Base-by-base conservation (phyloP, 2,888 invertebrate species). In the Metalampra italica region DNA sequence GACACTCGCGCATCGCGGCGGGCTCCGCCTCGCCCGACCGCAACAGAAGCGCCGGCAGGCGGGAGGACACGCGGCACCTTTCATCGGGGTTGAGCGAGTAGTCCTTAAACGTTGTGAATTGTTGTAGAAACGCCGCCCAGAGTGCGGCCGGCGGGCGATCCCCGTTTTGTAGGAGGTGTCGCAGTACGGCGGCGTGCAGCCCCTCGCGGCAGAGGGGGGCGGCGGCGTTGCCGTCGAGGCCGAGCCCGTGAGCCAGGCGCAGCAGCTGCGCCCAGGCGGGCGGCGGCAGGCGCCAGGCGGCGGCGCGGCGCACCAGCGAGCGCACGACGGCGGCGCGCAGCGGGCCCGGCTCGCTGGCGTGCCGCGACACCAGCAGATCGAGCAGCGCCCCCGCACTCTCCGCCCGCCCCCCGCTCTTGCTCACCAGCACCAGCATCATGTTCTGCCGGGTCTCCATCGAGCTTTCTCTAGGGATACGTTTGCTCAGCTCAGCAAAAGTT, bases 371-470 rank as follows among this genome's bases (percentile, higher is more conserved):
- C 0, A 83, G 44, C 12, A 65, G 57, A 34, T 67, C 59, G 38
- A 84, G 49, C 15, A 85, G 52, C 22, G 64, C 60, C 3, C 66
- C 62, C 1, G 82, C 56, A 39, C 68, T 61, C 1, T 71, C 71
- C 5, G 53, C 55, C 22, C 69, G 63, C 0, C 79, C 76, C 3
- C 81, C 83, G 29, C 66, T 79, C 51, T 85, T 86, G 52, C 83
- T 84, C 0, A 85, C 72, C 22, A 86, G 63, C 3, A 85, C 82
- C 2, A 83, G 58, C 49, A 85, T 64, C 56, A 86, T 82, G 47
- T 68, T 75, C 36, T 79, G 69, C 9, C 85, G 62, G 15, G 72
- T 74, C 37, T 82, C 8, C 34, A 34, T 68, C 0, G 66, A 51
- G 1, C 69, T 64, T 44, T 69, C 71, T 43, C 72, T 71, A 1